These are phyloP conservation scores for Caradrina clavipalpis DNA, from an alignment of 2,888 invertebrate genomes.

Conservation along the genomic window DNA sequence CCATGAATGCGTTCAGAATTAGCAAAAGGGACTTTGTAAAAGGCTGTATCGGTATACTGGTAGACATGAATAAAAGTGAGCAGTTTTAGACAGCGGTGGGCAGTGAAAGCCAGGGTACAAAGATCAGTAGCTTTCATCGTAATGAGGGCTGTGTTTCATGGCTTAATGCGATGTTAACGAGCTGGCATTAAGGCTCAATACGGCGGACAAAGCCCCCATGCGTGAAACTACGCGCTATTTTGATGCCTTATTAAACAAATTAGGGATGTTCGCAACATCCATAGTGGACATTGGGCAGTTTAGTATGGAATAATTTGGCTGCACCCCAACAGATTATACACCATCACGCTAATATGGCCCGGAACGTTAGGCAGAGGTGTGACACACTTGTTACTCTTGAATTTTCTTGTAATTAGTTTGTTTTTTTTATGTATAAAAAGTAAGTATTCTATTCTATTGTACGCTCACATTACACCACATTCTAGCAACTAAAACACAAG, in stretches of 20 bases:
- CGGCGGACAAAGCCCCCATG: slow-evolving; percentile 47
- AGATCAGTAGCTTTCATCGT: slow-evolving; percentile 68
- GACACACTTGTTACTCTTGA: too few species aligned
- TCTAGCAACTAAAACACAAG: too few species aligned
- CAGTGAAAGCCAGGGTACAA: slow-evolving; percentile 51
- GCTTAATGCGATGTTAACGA: slow-evolving; percentile 75
- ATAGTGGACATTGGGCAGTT: slow-evolving; percentile 11
- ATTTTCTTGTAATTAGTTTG: too few species aligned
- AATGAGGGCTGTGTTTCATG: slow-evolving; percentile 65
- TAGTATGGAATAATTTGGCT: slow-evolving; percentile 21
- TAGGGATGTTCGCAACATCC: slow-evolving; percentile 32
- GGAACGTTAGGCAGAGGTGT: too few species aligned
- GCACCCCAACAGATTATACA: slow-evolving; percentile 5
- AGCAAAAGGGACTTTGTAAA: slow-evolving; percentile 44
- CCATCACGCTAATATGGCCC: not conserved
- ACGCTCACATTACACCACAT: too few species aligned
- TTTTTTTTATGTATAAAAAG: too few species aligned
- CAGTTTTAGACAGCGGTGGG: slow-evolving; percentile 43
- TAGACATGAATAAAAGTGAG: slow-evolving; percentile 54
- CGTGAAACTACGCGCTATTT: slow-evolving; percentile 58
- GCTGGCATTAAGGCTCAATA: slow-evolving; percentile 66
- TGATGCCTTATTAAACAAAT: slow-evolving; percentile 59
- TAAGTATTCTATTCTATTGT: too few species aligned
- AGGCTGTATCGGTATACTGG: slow-evolving; percentile 45
- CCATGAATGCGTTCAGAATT: slow-evolving; percentile 48